Conservation (phyloP, 2,113 vertebrate species). For the Thymallus thymallus region DNA sequence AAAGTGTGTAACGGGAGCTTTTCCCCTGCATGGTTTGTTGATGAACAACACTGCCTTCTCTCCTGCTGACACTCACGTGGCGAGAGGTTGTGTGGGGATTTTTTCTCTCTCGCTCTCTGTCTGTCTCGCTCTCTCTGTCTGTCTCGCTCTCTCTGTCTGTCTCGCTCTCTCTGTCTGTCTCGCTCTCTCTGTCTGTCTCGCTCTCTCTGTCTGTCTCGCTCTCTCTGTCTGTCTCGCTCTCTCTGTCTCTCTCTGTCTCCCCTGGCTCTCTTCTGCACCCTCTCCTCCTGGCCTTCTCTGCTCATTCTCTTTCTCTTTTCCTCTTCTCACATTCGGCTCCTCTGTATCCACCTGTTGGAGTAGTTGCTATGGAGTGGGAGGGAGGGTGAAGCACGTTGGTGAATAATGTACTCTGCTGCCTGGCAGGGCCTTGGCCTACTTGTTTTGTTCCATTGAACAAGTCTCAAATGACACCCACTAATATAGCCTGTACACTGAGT, state of each 20-base stretch:
- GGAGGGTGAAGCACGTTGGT: constrained; percentile 5
- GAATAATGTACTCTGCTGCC: neutral
- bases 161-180: neutral
- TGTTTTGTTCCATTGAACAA: neutral
- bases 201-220: neutral
- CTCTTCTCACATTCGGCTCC: neutral
- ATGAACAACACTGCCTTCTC: neutral
- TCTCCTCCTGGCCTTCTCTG: neutral
- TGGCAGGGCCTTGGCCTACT: neutral
- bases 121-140: neutral
- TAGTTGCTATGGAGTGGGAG: neutral
- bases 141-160: neutral
- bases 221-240: neutral
- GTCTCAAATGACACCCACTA: too few relatives aligned
- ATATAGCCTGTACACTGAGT: too few relatives aligned
- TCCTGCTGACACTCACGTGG: neutral
- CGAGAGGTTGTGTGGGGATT: neutral
- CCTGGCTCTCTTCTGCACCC: neutral
- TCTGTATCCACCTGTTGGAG: constrained; percentile 2
- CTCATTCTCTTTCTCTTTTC: neutral
- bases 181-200: neutral
- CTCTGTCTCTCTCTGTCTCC: neutral
- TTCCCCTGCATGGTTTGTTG: neutral
- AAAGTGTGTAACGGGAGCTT: neutral
- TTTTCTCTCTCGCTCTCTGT: neutral